Base-by-base conservation (phyloP, 1,140 invertebrate species). In the Heliconius melpomene region DNA sequence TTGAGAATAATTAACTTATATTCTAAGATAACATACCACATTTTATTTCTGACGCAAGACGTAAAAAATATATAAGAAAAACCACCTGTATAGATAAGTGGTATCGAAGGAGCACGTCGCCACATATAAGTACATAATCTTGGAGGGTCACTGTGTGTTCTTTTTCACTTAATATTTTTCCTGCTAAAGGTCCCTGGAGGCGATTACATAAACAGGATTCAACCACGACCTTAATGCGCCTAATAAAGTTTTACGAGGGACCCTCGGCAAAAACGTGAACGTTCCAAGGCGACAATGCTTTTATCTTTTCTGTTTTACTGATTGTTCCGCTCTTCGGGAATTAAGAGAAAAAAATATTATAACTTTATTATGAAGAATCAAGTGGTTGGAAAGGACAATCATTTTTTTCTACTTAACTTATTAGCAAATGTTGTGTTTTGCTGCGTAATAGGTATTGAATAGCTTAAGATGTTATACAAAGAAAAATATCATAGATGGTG, bases 191-290 rank as follows among this genome's bases (percentile, higher is more conserved):
- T 94, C 90, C 88, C 93, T 85, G 86, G 85, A 87, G 90, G 90
- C 93, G 91, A 93, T 94, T 94, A 94, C 93, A 94, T 93, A 93
- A 94, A 93, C 90, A 94, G 90, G 91, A 94, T 93, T 93, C 93
- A 94, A 92, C 91, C 91, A 89, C 91, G 91, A 93, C 93, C 93
- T 93, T 94, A 94, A 94, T 94, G 91, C 91, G 91, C 86, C 90
- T 94, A 93, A 94, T 94, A 94, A 94, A 94, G 93, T 94, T 94
- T 94, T 93, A 94, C 89, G 93, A 93, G 84, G 85, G 90, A 92
- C 90, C 92, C 90, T 91, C 89, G 89, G 89, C 87, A 89, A 92
- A 91, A 93, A 92, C 90, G 89, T 91, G 90, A 91, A 92, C 88
- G 87, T 90, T 93, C 83, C 87, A 87, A 90, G 92, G 91, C 90